Conservation (phyloP, 1,140 invertebrate species). For the Laupala kohalensis region DNA sequence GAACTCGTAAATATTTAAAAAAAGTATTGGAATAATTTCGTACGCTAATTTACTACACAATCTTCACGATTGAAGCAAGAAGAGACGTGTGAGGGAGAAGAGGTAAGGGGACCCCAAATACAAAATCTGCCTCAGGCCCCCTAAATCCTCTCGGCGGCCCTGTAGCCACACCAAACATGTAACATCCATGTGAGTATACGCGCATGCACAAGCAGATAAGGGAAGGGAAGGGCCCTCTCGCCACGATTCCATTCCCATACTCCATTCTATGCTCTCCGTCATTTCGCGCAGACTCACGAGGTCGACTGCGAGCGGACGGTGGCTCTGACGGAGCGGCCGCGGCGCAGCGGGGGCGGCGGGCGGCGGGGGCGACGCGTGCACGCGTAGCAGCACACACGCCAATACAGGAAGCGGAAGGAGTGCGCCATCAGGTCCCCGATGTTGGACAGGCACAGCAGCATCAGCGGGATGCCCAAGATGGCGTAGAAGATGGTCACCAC, state of each 20-base stretch:
- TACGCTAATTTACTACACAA: too few relatives aligned
- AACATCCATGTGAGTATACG: too few relatives aligned
- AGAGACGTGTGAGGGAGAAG: too few relatives aligned
- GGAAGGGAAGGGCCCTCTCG: too few relatives aligned
- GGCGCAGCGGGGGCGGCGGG: constrained; percentile 29
- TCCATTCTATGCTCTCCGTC: background rate
- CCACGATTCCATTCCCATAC: background rate
- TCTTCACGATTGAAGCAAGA: too few relatives aligned
- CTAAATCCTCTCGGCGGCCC: background rate
- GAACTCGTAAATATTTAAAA: too few relatives aligned
- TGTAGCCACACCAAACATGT: background rate
- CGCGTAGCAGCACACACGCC: constrained; percentile 78
- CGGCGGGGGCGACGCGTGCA: constrained; percentile 67
- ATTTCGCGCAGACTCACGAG: background rate
- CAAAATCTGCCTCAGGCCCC: too few relatives aligned
- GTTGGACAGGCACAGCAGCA: constrained; percentile 86
- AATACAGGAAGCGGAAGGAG: constrained; percentile 82
- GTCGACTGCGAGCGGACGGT: constrained; percentile 6
- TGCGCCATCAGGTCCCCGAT: constrained; percentile 94
- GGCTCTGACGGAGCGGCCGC: constrained; percentile 5
- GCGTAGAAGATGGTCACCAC: constrained; percentile 93
- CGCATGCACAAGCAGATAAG: too few relatives aligned
- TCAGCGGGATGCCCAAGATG: constrained; percentile 85
- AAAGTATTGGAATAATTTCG: too few relatives aligned
- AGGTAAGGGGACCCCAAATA: too few relatives aligned